Evolutionary conservation across 2,113 vertebrate genomes (phyloP), one percentile per base, ranked within the genome.

Genomic region (Elgaria multicarinata): DNA sequence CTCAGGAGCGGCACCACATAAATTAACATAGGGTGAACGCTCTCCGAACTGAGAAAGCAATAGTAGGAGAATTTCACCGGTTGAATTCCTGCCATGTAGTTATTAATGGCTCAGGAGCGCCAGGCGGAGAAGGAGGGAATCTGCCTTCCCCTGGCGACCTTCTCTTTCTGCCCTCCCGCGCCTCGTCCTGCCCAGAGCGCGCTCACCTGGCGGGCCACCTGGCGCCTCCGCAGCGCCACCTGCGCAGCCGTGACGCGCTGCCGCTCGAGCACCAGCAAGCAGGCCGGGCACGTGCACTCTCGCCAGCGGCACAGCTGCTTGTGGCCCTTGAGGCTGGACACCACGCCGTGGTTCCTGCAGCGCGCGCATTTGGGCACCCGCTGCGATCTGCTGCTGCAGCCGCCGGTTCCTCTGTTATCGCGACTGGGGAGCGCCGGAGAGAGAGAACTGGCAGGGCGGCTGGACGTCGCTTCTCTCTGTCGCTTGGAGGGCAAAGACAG

Each of bases 211-310:
- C 39, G 13, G 42, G 62, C 42, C 62, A 39, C 62, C 82, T 80
- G 89, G 44, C 44, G 83, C 75, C 83, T 72, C 83, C 89, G 76
- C 75, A 86, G 76, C 24, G 76, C 84, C 50, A 86, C 85, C 78
- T 76, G 85, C 5, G 67, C 67, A 7, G n/a, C 86, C 42, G 28
- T 89, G 12, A 31, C 6, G 0, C 64, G 74, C 46, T 16, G 44
- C 20, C 85, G 20, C 85, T 83, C 62, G 46, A 71, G 31, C 36
- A 83, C 86, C 69, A 83, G 46, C 0, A n/a, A 24, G 31, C 64
- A 53, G 8, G n/a, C n/a, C 2, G 80, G 31, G 39, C 58, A 31
- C 3, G 46, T 46, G 72, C 69, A 50, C 22, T 82, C 42, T 39
- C 39, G 75, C 77, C 82, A 14, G 0, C 67, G 46, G 10, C 18